Evolutionary conservation across 2,797 vertebrate species (phyloP), one percentile per base, ranked within the genome.

Genomic region (Sebastes melanostomus): DNA sequence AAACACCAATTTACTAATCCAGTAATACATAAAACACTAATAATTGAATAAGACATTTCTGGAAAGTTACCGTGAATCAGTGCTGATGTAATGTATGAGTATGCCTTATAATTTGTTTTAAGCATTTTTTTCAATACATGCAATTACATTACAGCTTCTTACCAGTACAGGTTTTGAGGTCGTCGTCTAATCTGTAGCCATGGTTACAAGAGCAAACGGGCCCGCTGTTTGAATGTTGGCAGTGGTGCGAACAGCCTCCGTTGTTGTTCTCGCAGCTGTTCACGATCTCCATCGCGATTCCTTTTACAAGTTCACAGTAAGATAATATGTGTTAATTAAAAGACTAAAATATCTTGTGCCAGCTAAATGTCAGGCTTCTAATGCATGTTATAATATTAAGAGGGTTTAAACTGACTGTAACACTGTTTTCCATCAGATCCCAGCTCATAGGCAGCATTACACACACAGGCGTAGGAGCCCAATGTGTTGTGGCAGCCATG

Each of bases 281-380:
- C 52, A 99, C 97, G 0, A 99, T 97, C 93, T 99, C 98, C 98
- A 99, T 98, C 90, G 98, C 98, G 10, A 99, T 99, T 46, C 97
- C 98, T 99, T 91, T 14, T 8, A 52, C 18, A 63, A 20, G 55
- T 73, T 67, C 63, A 82, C 13, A 75, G 46, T 9, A 42, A 74
- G 20, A 80, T 46, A 13, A 22, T 11, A 16, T 4, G 25, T 55
- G 66, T 75, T 20, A 24, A 50, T 63, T 8, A 38, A 66, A 68
- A 2, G 2, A 8, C 6, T 27, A 0, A 77, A 62, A 66, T 16
- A 54, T 27, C 6, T 30, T 18, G 8, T 52, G 6, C 5, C 8
- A 66, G 27, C n/a, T 36, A n/a, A 85, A 56, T 24, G 11, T 56
- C 8, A 27, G 1, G 34, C 13, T 50, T 63, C 9, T 8, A 65